Conservation (phyloP, 1,140 invertebrate species). For the Tribolium madens region DNA sequence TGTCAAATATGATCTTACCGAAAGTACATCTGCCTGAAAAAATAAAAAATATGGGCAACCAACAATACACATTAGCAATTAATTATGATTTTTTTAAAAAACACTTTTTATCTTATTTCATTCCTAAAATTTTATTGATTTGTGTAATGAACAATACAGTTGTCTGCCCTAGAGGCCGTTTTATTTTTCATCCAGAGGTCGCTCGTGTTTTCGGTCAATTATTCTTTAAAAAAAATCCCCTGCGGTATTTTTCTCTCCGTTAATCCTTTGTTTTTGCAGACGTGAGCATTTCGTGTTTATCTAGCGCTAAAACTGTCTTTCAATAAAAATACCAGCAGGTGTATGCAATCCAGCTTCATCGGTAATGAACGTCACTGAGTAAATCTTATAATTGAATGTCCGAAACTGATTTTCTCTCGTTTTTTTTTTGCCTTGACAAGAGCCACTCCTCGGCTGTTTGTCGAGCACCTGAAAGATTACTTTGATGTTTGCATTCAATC, state of each 20-base stretch:
- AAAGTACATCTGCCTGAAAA: no score
- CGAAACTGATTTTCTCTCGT: neutral
- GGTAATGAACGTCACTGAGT: neutral
- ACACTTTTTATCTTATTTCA: no score
- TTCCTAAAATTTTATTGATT: no score
- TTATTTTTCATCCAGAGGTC: no score
- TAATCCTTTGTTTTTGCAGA: slow-evolving; percentile 14
- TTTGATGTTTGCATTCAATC: slow-evolving; percentile 10
- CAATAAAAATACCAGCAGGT: slow-evolving; percentile 17
- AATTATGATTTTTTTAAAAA: no score
- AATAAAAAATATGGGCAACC: no score
- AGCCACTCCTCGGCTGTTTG: slow-evolving; percentile 2
- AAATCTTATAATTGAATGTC: neutral
- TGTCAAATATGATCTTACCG: no score
- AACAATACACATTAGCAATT: no score
- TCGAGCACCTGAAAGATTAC: neutral
- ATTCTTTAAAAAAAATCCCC: neutral
- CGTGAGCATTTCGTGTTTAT: neutral
- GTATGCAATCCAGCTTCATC: neutral
- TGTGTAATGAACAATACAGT: no score
- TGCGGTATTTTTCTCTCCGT: neutral
- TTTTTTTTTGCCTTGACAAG: neutral
- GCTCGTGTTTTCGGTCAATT: no score
- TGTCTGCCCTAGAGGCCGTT: no score
- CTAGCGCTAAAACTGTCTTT: neutral